These are phyloP conservation scores for Danio aesculapii DNA, from an alignment of 2,797 vertebrate genomes.

Conservation along the genomic window DNA sequence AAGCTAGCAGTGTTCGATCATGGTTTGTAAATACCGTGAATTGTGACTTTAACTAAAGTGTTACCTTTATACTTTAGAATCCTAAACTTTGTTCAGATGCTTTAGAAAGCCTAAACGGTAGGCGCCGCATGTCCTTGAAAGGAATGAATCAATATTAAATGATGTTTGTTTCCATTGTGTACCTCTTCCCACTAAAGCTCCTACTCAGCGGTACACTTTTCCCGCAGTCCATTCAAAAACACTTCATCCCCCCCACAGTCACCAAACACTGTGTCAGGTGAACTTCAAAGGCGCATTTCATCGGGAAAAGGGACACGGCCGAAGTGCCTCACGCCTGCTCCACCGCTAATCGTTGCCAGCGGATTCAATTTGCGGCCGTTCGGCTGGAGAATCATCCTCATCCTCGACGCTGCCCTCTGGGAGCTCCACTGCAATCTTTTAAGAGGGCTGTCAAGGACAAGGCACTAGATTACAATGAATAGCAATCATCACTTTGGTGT, in stretches of 20 bases:
- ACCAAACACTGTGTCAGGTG: conserved; percentile 36
- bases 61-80: not conserved
- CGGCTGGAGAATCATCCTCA: conserved; percentile 46
- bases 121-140: not conserved
- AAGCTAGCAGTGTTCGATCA: too few relatives aligned
- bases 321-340: conserved; percentile 23
- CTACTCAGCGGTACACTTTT: not conserved
- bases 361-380: conserved; percentile 65
- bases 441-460: conserved; percentile 52
- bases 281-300: conserved; percentile 34
- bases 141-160: conserved; percentile 25
- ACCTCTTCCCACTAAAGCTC: not conserved
- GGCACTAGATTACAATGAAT: conserved; percentile 56
- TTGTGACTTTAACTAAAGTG: too few relatives aligned
- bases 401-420: conserved; percentile 44
- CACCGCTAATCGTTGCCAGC: conserved; percentile 55
- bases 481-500: conserved; percentile 55
- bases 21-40: too few relatives aligned
- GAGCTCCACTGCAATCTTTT: conserved; percentile 51
- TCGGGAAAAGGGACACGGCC: not conserved
- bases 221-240: not conserved
- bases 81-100: not conserved
- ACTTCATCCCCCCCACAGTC: conserved; percentile 8
- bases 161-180: conserved; percentile 7
- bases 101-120: conserved; percentile 2